phyloP scores from a whole-genome alignment of 2,113 vertebrate genomes.

The Podarcis raffonei region DNA sequence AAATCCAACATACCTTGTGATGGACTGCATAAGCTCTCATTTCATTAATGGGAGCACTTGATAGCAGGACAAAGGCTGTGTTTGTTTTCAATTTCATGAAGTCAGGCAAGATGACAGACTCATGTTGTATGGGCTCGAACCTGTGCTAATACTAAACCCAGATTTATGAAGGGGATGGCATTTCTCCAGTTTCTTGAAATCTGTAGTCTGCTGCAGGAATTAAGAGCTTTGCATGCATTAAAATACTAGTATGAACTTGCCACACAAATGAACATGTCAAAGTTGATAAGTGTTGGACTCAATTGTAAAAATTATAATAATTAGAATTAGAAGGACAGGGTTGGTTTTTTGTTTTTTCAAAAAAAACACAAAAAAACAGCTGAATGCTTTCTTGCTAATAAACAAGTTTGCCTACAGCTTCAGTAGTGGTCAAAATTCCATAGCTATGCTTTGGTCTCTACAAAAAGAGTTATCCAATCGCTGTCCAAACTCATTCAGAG shows the following conservation, averaged over 20 bases:
- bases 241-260: conserved; percentile 34
- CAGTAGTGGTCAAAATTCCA: background rate
- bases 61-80: background rate
- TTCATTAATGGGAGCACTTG: background rate
- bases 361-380: background rate
- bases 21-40: background rate
- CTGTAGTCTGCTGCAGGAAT: conserved; percentile 8
- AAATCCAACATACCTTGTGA: background rate
- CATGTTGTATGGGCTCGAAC: background rate
- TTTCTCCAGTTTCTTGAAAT: conserved; percentile 26
- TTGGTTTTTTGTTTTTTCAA: background rate
- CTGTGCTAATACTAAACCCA: conserved; percentile 1
- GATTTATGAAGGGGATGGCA: background rate
- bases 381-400: background rate
- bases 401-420: background rate
- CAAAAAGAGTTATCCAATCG: background rate
- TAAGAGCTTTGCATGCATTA: background rate
- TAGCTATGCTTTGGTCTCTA: background rate
- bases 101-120: background rate
- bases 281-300: conserved; percentile 40
- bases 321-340: background rate
- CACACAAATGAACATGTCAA: conserved; percentile 21
- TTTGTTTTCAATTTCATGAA: background rate
- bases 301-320: background rate
- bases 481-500: background rate